Evolutionary conservation across 2,797 vertebrate species (phyloP).

Genomic region (Ciconia nigra): DNA sequence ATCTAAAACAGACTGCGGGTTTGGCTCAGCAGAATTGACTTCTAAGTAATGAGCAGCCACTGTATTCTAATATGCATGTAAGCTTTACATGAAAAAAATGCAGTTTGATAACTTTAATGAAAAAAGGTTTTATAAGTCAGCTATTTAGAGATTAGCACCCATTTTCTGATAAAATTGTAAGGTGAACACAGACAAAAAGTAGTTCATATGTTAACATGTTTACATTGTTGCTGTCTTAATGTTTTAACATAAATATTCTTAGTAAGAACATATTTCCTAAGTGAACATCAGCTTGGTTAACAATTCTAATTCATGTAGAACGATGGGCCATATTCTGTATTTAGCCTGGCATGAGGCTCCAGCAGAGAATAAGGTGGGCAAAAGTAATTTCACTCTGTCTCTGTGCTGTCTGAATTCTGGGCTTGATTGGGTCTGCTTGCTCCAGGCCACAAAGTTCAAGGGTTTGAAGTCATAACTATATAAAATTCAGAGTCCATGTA

Average conservation of each 20-base stretch:
- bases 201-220: not conserved
- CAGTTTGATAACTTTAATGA: not conserved
- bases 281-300: not conserved
- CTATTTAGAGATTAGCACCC: not conserved
- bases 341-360: not conserved
- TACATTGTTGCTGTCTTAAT: not conserved
- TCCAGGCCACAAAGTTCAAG: not conserved
- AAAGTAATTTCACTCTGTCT: not conserved
- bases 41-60: not conserved
- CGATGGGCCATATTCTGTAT: not conserved
- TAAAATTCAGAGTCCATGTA: not conserved
- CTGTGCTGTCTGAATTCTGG: not conserved
- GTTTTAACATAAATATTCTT: not conserved
- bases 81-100: not conserved
- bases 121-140: not conserved
- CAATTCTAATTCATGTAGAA: not conserved
- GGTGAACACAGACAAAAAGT: not conserved
- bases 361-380: not conserved
- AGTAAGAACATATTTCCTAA: not conserved
- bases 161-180: not conserved
- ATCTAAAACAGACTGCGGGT: not conserved
- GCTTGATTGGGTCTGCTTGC: not conserved
- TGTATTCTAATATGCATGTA: not conserved
- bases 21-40: not conserved
- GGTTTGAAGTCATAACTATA: not conserved